phyloP scores from a whole-genome alignment of 2,113 vertebrate species.

The Pseudopipra pipra region DNA sequence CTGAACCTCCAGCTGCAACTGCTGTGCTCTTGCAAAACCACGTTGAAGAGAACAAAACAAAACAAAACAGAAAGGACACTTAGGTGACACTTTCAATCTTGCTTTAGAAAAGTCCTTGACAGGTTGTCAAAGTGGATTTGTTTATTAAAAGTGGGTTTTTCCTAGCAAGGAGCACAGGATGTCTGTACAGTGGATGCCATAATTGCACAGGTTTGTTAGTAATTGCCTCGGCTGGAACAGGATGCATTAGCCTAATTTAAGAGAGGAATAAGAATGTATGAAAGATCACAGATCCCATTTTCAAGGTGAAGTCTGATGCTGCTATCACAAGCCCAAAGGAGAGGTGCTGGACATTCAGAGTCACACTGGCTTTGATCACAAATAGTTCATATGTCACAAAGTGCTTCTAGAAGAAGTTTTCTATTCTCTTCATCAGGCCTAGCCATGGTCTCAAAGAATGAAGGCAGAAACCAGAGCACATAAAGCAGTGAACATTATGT shows the following conservation, averaged over 20 bases:
- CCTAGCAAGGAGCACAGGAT: not conserved
- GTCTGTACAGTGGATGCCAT: not conserved
- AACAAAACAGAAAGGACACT: not conserved
- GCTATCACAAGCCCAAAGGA: not conserved
- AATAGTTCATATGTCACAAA: not conserved
- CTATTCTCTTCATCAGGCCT: not conserved
- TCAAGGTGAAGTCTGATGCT: not conserved
- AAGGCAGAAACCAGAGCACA: not conserved
- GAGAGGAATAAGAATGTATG: not conserved
- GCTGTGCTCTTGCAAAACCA: not conserved
- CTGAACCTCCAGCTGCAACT: not conserved
- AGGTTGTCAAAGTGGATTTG: not conserved
- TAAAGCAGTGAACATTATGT: not conserved
- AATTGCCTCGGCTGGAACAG: not conserved
- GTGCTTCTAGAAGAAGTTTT: not conserved
- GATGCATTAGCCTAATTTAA: not conserved
- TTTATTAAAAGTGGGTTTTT: not conserved
- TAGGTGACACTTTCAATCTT: not conserved
- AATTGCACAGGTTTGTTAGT: not conserved
- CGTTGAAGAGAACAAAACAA: not conserved
- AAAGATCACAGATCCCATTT: not conserved
- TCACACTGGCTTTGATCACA: not conserved
- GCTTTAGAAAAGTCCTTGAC: not conserved
- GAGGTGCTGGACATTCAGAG: not conserved
- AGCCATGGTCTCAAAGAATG: not conserved